Conservation (phyloP, 2,113 vertebrate genomes). For the Notarius quadriscutis region DNA sequence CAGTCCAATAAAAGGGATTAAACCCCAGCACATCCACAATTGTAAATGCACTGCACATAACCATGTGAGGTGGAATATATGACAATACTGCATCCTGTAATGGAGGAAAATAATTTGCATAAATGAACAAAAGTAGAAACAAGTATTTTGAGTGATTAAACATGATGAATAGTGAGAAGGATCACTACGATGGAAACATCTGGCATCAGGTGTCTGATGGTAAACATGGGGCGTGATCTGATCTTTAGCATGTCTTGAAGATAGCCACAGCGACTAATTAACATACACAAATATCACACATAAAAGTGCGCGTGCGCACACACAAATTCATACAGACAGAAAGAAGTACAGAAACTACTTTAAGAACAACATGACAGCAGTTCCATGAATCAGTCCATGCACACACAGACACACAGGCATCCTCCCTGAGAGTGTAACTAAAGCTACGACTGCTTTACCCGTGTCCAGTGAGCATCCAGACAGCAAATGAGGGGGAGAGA, state of each 20-base stretch:
- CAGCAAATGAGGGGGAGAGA: slow-evolving; percentile 34
- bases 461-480: slow-evolving; percentile 44
- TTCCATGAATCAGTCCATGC: background rate
- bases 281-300: slow-evolving; percentile 23
- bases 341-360: slow-evolving; percentile 2
- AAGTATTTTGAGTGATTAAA: background rate
- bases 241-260: slow-evolving; percentile 12
- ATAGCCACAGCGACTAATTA: slow-evolving; percentile 37
- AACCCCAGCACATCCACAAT: slow-evolving; percentile 5
- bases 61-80: background rate
- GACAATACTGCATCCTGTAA: background rate
- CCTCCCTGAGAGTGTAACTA: slow-evolving; percentile 25
- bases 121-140: background rate
- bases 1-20: background rate
- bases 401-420: slow-evolving; percentile 27
- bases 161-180: background rate
- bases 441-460: slow-evolving; percentile 39
- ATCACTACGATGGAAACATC: background rate
- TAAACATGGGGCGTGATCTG: slow-evolving; percentile 22
- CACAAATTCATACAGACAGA: background rate
- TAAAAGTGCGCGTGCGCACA: background rate
- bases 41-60: slow-evolving; percentile 4
- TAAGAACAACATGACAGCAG: background rate
- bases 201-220: slow-evolving; percentile 18
- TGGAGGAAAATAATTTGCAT: background rate